These are phyloP conservation scores for Sphinx pinastri DNA, from an alignment of 2,888 invertebrate species.

Conservation along the genomic window DNA sequence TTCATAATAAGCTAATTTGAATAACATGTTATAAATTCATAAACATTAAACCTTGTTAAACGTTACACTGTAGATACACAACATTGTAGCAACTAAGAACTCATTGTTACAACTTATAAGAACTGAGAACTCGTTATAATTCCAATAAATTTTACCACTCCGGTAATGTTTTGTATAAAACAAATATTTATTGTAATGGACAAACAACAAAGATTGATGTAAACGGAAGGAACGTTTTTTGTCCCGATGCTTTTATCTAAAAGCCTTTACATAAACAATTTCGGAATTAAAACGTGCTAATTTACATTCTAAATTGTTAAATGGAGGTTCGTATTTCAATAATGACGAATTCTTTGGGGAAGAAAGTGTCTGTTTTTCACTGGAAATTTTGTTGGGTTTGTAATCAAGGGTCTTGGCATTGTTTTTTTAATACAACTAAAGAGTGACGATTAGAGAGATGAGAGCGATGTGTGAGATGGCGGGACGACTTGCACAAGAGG, in stretches of 20 bases:
- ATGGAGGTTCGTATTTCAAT: neutral
- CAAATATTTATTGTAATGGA: conserved; percentile 16
- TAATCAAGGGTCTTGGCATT: neutral
- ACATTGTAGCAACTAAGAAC: neutral
- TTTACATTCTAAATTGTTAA: neutral
- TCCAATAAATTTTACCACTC: no score
- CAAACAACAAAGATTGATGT: conserved; percentile 1
- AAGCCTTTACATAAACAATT: conserved; percentile 17
- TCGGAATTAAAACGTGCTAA: conserved; percentile 5
- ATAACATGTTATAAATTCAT: neutral
- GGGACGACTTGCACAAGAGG: no score
- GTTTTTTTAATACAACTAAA: no score
- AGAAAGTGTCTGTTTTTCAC: no score
- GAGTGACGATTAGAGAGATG: no score
- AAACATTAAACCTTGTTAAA: neutral
- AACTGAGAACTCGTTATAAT: no score
- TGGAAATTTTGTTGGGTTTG: neutral
- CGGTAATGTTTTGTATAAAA: neutral
- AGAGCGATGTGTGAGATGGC: no score
- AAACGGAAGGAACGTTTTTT: neutral
- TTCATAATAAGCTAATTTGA: neutral
- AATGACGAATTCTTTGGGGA: neutral
- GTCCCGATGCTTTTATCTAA: conserved; percentile 9
- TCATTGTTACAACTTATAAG: neutral
- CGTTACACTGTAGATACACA: no score